Evolutionary conservation across 2,113 vertebrate genomes (phyloP), one percentile per base, ranked within the genome.

Genomic region (Machaerirhynchus nigripectus): DNA sequence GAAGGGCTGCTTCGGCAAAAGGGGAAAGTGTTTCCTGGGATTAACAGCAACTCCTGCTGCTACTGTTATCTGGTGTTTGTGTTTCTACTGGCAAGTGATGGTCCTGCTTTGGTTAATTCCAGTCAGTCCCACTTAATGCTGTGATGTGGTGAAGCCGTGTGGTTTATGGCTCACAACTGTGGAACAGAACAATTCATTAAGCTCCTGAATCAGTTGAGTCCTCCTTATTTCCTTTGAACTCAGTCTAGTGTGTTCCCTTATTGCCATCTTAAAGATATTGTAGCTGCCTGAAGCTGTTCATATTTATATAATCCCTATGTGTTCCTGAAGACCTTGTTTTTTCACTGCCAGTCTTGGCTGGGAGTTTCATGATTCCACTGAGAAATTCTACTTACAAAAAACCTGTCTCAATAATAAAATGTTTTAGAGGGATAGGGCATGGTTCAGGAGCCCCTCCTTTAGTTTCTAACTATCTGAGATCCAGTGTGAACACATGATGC

Each of bases 71-170:
- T 89, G 93, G 61, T 40, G 65, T 79, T 93, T 53, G 87, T 93
- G 35, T 40, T 84, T 75, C 70, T 92, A 57, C 91, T 96, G 94
- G 93, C 83, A 87, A 49, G 47, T 31, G 57, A 28, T 3, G 3
- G 33, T 52, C 52, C 80, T 92, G 92, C 61, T 92, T 87, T 92
- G 49, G 89, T 90, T 84, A 31, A 94, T 85, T 87, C 70, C 77
- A 84, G 60, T 79, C 79, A 61, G 75, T 71, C 79, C 70, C 30
- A 6, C 50, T 92, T 56, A 21, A 5, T 61, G 53, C 76, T 50
- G 60, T 35, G 49, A 4, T 61, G 63, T 33, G 75, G 44, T 42
- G 27, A 59, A 92, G 31, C 30, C 30, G 1, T 15, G n/a, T 76
- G 90, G 84, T 65, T 96, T 75, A 73, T 79, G 88, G 71, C 69